Evolutionary conservation across 2,113 vertebrate species (phyloP), one percentile per base, ranked within the genome.

Genomic region (Hyperoodon ampullatus): DNA sequence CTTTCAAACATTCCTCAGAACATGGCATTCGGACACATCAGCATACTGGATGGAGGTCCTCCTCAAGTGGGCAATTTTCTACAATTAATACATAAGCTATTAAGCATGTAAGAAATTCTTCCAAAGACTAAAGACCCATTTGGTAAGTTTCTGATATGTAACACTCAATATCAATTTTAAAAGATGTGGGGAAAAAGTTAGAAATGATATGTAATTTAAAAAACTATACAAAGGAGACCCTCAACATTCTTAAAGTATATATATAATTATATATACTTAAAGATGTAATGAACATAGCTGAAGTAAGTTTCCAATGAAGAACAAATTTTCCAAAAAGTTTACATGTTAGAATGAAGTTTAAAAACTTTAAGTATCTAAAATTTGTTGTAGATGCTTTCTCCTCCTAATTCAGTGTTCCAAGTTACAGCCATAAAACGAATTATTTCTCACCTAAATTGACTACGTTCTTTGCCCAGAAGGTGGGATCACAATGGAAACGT

Each of bases 401-500:
- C 44, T 77, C 2, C 42, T 77, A 80, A 23, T 2, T 47, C 39
- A 83, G 26, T 26, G 58, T 86, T 96, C 14, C 89, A 92, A 94
- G n/a, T 12, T 80, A 30, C 5, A 68, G 8, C 39, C 47, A 95
- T 65, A 58, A 2, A 80, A 96, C 15, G 6, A 60, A 13, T 26
- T 7, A 39, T 84, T 96, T 92, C 99, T 99, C 98, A 99, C 99
- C 99, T 98, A 99, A 98, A 98, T 99, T 99, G 70, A 99, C 99
- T 39, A 99, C 99, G 5, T 99, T 99, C 99, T 99, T 99, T 95
- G 99, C 99, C 99, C 99, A 99, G 98, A 99, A 99, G 0, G 99
- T 99, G 44, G 99, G 99, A 97, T 99, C 99, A 95, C 99, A 99
- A 96, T 99, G 99, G 98, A 99, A 99, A 87, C 99, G 99, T 50